Evolutionary conservation across 35 echinoderm and acorn worm genomes (phyloP).

Genomic region (Diadema setosum): DNA sequence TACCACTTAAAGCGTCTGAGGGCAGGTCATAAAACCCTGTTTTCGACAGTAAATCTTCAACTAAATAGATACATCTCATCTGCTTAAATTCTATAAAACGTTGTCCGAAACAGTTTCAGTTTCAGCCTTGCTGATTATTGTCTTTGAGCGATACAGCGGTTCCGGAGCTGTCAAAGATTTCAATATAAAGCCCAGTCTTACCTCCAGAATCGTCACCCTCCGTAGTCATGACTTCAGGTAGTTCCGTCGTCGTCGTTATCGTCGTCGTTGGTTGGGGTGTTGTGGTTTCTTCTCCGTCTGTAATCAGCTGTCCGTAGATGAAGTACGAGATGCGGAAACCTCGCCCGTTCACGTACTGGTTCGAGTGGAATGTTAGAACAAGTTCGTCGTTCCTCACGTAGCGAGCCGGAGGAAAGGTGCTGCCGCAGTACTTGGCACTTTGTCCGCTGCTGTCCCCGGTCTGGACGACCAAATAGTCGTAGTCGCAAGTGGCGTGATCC

Average conservation of each 20-base stretch:
- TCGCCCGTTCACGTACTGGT: not conserved
- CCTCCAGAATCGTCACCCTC: not conserved
- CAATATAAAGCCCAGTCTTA: no score
- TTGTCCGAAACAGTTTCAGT: no score
- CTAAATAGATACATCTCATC: no score
- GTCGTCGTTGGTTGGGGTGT: not conserved
- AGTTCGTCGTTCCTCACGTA: not conserved
- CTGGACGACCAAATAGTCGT: constrained; percentile 22
- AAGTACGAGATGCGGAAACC: not conserved
- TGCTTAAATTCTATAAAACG: no score
- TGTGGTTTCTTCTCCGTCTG: not conserved
- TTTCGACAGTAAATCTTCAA: no score
- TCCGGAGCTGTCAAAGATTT: no score
- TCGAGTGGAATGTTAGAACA: not conserved
- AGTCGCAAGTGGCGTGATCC: not conserved
- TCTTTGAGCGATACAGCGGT: no score
- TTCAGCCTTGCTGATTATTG: no score
- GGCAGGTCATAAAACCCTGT: no score
- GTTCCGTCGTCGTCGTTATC: not conserved
- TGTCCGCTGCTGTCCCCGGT: not conserved
- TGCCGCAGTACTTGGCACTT: constrained; percentile 3
- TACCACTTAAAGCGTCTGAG: no score
- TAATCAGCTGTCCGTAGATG: not conserved
- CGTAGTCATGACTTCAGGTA: not conserved
- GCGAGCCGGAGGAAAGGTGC: not conserved